Percentiles rank a stretch among this genome's conserved stretches.
Conservation (phyloP, 2,113 vertebrate species). For the Motacilla alba region DNA sequence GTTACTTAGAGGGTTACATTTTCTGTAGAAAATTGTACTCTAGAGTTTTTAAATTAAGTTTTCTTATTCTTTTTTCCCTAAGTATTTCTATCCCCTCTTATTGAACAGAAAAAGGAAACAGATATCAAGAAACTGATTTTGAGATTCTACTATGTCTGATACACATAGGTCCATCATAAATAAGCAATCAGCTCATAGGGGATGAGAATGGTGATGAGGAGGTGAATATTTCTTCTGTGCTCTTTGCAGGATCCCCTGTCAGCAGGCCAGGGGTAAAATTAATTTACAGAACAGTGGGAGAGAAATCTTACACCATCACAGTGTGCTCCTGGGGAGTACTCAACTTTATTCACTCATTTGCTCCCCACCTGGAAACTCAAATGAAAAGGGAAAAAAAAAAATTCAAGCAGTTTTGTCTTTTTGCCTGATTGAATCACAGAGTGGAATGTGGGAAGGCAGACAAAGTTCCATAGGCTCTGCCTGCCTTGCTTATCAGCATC, state of each 20-base stretch:
- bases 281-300: slow-evolving; percentile 5
- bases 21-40: background rate
- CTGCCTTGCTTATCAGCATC: background rate
- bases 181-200: background rate
- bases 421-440: background rate
- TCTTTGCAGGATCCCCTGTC: slow-evolving; percentile 11
- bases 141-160: background rate
- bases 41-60: background rate
- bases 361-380: background rate
- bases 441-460: background rate
- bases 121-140: slow-evolving; percentile 7
- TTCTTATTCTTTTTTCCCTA: background rate
- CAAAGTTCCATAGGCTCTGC: background rate
- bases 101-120: slow-evolving; percentile 11
- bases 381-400: background rate
- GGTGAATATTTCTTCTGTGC: background rate
- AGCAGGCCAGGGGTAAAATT: slow-evolving; percentile 15
- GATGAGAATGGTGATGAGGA: background rate
- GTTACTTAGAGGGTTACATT: background rate
- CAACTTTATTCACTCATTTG: background rate
- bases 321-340: background rate
- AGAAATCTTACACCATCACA: background rate
- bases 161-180: background rate
- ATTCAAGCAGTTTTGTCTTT: background rate
- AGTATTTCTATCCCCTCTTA: background rate